phyloP scores from a whole-genome alignment of 1,140 invertebrate species.

The Pectinophora gossypiella region DNA sequence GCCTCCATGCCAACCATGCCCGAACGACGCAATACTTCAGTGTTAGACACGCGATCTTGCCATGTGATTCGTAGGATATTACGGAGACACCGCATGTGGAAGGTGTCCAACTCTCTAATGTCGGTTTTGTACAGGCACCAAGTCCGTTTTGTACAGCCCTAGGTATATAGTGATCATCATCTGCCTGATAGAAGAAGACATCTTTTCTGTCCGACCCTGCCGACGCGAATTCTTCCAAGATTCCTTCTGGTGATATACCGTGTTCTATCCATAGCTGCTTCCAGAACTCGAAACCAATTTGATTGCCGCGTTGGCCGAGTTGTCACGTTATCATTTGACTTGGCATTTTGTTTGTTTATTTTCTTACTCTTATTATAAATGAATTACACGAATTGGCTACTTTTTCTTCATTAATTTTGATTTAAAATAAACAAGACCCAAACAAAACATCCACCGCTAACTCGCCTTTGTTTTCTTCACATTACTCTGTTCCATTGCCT shows the following conservation, averaged over 20 bases:
- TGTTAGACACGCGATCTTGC: too few species aligned
- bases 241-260: conserved; percentile 97
- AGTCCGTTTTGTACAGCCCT: too few species aligned
- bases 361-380: conserved; percentile 9
- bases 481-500: too few species aligned
- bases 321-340: conserved; percentile 99
- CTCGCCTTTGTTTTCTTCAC: background rate
- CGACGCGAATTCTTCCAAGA: conserved; percentile 94
- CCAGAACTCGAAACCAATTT: conserved; percentile 99
- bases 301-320: conserved; percentile 99
- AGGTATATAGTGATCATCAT: conserved; percentile 99
- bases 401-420: background rate
- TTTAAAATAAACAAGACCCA: background rate
- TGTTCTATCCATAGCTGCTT: conserved; percentile 98
- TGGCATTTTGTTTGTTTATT: conserved; percentile 84
- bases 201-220: conserved; percentile 95
- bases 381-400: conserved; percentile 4
- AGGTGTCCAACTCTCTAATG: too few species aligned
- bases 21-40: too few species aligned
- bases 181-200: conserved; percentile 99
- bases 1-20: too few species aligned
- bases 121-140: too few species aligned
- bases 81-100: too few species aligned
- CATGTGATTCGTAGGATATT: too few species aligned
- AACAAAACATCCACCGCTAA: conserved; percentile 12